Conservation (phyloP, 2,113 vertebrate genomes). For the Procavia capensis region DNA sequence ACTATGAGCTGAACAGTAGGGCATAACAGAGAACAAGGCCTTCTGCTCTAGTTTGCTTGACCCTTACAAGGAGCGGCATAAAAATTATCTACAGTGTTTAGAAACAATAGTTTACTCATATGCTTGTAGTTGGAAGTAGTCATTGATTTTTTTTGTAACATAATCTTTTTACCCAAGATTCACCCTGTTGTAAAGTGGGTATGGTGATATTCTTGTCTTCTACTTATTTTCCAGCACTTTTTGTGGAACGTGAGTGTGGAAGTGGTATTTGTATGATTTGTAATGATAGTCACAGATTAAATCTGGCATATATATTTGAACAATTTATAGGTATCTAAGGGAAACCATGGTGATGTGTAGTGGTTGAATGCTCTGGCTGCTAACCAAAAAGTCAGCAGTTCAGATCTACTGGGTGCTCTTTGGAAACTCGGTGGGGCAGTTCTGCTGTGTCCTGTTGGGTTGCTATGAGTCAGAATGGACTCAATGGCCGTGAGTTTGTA, state of each 20-base stretch:
- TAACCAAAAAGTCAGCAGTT: too few relatives aligned
- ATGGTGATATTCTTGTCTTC: neutral
- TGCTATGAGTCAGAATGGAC: too few relatives aligned
- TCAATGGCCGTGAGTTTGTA: too few relatives aligned
- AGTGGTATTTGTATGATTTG: slow-evolving; percentile 8
- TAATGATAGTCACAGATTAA: neutral
- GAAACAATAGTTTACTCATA: neutral
- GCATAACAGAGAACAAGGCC: neutral
- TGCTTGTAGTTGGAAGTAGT: slow-evolving; percentile 21
- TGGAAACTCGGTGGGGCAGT: too few relatives aligned
- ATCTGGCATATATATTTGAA: neutral
- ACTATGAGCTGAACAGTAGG: neutral
- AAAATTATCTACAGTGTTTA: neutral
- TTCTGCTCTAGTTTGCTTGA: neutral
- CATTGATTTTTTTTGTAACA: neutral
- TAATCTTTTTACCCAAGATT: neutral
- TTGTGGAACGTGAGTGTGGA: neutral
- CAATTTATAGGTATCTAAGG: neutral
- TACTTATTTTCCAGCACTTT: slow-evolving; percentile 42
- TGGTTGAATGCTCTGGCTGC: too few relatives aligned
- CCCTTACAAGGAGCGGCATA: neutral
- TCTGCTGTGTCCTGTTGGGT: too few relatives aligned
- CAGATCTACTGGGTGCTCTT: too few relatives aligned
- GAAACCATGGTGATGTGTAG: too few relatives aligned
- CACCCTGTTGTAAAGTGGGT: neutral